phyloP scores from a whole-genome alignment of 2,113 vertebrate species.

The Otis tarda region DNA sequence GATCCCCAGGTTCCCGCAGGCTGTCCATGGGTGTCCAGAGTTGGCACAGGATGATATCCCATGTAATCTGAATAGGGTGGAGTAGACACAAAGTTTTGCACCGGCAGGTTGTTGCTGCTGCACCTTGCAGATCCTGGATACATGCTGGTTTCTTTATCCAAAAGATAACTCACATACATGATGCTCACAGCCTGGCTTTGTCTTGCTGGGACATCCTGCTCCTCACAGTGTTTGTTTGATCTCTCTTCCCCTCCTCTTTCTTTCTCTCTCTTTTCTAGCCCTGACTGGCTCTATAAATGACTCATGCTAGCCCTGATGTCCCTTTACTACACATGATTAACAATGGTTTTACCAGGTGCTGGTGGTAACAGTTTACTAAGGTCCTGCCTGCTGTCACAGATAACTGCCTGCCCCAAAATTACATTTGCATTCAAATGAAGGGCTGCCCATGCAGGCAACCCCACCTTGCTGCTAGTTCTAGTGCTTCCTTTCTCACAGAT shows the following conservation, averaged over 20 bases:
- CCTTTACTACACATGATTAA: slow-evolving; percentile 87
- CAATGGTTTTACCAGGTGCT: slow-evolving; percentile 85
- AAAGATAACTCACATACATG: slow-evolving; percentile 89
- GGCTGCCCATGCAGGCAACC: slow-evolving; percentile 72
- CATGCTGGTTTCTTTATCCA: slow-evolving; percentile 92
- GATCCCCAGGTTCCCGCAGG: slow-evolving; percentile 80
- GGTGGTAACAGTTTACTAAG: slow-evolving; percentile 81
- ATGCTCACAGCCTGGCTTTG: slow-evolving; percentile 71
- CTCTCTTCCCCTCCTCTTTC: slow-evolving; percentile 64
- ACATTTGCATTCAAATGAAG: slow-evolving; percentile 93
- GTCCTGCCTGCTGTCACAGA: slow-evolving; percentile 85
- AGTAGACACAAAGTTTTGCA: slow-evolving; percentile 85
- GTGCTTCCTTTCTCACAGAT: slow-evolving; percentile 73
- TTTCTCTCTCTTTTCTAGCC: slow-evolving; percentile 70
- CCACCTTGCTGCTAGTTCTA: slow-evolving; percentile 78
- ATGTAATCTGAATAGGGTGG: slow-evolving; percentile 88
- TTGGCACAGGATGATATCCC: slow-evolving; percentile 87
- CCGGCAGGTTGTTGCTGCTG: slow-evolving; percentile 78
- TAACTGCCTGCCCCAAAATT: slow-evolving; percentile 79
- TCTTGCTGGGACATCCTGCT: slow-evolving; percentile 83
- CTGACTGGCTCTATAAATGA: slow-evolving; percentile 72
- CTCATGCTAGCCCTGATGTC: slow-evolving; percentile 80
- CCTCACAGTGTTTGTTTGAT: slow-evolving; percentile 55
- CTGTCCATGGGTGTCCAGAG: slow-evolving; percentile 83
- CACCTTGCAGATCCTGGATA: slow-evolving; percentile 89